Base-by-base conservation (phyloP, 92 coral and sea anemone genomes). In the Zoanthus sansibaricus region DNA sequence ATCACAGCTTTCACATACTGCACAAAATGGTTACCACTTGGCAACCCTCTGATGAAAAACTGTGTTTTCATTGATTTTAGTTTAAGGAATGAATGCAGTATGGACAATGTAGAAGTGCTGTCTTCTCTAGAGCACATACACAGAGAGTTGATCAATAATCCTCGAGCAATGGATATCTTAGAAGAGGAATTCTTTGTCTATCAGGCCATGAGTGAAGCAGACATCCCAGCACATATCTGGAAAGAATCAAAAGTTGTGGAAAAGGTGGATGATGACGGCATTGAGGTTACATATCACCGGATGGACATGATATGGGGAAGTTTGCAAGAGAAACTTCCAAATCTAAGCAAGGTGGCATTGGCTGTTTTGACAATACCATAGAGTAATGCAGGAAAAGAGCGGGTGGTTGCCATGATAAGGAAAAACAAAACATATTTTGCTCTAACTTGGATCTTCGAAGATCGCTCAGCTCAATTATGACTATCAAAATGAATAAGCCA, bases 21-120 rank as follows among this genome's bases (percentile, higher is more conserved):
- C 93, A 82, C 83, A 9, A 86, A 91, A 56, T 91, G 91, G 93
- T 80, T 87, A 45, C 93, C 91, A 82, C 91, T 91, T 32, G 91
- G 83, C 71, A 74, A 91, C 84, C 88, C 86, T 46, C 86, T 89
- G 83, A 42, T 91, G 77, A 91, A 91, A 58, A 83, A 87, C 83
- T 91, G 91, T 91, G 91, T 91, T 79, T 91, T 87, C 72, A 68
- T 91, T 76, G 87, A 91, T 77, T 87, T 91, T 71, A 87, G 83
- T 58, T 51, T 67, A 54, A 71, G 93, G 55, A 48, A 77, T 48
- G 69, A 86, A 21, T 75, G 87, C 84, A 75, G 86, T 68, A 83
- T 83, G 76, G 72, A 74, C 82, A 68, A 85, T 61, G 62, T 76
- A 7, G 92, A 89, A 71, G 88, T 83, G 58, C 54, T 84, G 44